Evolutionary conservation across 2,888 invertebrate species (phyloP).

Genomic region (Drosophila maculinotata): DNA sequence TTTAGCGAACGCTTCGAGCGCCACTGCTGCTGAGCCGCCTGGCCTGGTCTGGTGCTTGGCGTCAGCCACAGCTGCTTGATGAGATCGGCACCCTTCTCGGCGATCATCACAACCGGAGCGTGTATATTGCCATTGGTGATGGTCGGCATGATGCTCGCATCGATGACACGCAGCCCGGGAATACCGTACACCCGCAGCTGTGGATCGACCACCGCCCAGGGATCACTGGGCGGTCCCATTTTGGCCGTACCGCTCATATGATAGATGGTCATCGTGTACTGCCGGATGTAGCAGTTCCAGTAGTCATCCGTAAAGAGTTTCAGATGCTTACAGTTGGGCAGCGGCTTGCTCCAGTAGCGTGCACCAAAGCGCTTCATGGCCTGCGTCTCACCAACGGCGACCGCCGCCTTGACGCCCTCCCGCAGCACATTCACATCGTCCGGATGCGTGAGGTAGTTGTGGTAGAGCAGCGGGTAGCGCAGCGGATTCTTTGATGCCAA

Average conservation of each 20-base stretch:
- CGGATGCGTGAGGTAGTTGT: conserved; percentile 95
- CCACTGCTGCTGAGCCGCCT: conserved; percentile 25
- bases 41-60: conserved; percentile 35
- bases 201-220: conserved; percentile 93
- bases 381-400: conserved; percentile 92
- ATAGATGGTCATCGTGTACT: conserved; percentile 95
- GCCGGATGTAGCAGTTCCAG: conserved; percentile 93
- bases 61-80: conserved; percentile 90
- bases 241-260: conserved; percentile 94
- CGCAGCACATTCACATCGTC: conserved; percentile 93
- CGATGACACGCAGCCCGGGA: conserved; percentile 92
- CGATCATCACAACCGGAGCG: conserved; percentile 95
- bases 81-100: conserved; percentile 93
- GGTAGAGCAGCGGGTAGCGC: conserved; percentile 94
- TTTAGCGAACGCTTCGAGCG: conserved; percentile 40
- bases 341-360: conserved; percentile 89
- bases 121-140: conserved; percentile 95
- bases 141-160: conserved; percentile 95
- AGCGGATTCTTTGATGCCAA: conserved; percentile 89
- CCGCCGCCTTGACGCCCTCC: conserved; percentile 94
- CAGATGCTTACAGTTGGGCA: conserved; percentile 93
- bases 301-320: conserved; percentile 93
- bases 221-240: conserved; percentile 92
- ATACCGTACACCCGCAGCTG: conserved; percentile 91
- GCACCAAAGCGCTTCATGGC: conserved; percentile 93